Base-by-base conservation (phyloP, 2,888 invertebrate species). In the Xestia sexstrigata region DNA sequence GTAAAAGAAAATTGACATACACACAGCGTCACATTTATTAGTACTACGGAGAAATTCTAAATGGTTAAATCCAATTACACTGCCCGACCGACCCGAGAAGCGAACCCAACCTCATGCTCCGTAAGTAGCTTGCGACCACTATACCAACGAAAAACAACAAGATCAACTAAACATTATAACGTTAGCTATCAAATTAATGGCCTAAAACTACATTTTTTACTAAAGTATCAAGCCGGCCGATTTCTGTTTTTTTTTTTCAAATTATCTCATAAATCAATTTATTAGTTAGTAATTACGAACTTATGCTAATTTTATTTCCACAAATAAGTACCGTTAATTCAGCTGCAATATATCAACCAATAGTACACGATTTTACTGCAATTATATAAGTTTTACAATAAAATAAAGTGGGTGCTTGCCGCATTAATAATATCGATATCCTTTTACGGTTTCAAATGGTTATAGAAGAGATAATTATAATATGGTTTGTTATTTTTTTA, bases 381-480 rank as follows among this genome's bases (percentile, higher is more conserved):
- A 82, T 83, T 84, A 69, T 39, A 5, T 71, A 65, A 66, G 39
- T 63, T 58, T 55, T 66, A 60, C 62, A 71, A 35, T 79, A 52
- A 83, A 82, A 71, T 79, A 74, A 74, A 62, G 70, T 55, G 74
- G 79, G 79, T 65, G 68, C 30, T 65, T 79, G 60, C 63, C 42
- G 84, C 70, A 79, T 83, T 52, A 65, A 45, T 83, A 83, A 71
- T 79, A 74, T 65, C 68, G 55, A 74, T 71, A 82, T 82, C 83
- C 84, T 55, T 74, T 83, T 58, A 65, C 47, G 42, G 30, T 45
- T 71, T 15, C 49, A 69, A 77, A 72, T 65, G 26, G 15, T 65
- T 72, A 39, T 23, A 76, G 20, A 76, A 45, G 20, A 72, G 39
- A 58, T 77, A 45, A 30, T 2, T n/a, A n/a, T n/a, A n/a, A 17